These are phyloP conservation scores for Ophion obscuratus DNA, from an alignment of 2,888 invertebrate genomes.

Conservation along the genomic window DNA sequence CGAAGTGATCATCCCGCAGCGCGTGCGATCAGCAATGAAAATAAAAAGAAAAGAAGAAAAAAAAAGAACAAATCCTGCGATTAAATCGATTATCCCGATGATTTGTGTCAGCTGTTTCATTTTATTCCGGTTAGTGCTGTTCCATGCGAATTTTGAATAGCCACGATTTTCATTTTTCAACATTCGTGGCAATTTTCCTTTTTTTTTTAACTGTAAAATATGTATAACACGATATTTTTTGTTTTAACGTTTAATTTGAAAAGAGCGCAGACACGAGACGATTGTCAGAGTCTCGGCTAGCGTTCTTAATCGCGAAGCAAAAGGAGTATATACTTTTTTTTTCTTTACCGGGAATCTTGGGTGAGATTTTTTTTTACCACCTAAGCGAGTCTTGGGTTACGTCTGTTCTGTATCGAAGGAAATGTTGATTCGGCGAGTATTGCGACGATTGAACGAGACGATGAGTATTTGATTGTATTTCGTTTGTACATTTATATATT, in stretches of 20 bases:
- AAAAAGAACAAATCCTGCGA: constrained; percentile 35
- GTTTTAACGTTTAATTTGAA: constrained; percentile 31
- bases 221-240: constrained; percentile 32
- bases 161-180: not conserved
- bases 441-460: constrained; percentile 70
- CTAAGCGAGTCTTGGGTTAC: constrained; percentile 28
- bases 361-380: constrained; percentile 24
- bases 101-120: constrained; percentile 25
- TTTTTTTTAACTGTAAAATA: constrained; percentile 48
- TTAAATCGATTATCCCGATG: constrained; percentile 17
- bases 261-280: constrained; percentile 15
- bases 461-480: constrained; percentile 78
- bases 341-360: not conserved
- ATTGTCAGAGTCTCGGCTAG: constrained; percentile 29
- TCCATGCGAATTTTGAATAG: no score
- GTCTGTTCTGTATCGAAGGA: constrained; percentile 16
- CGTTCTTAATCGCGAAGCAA: constrained; percentile 15
- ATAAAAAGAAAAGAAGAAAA: constrained; percentile 20
- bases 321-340: not conserved
- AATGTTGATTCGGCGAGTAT: constrained; percentile 38
- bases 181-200: constrained; percentile 44
- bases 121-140: constrained; percentile 9
- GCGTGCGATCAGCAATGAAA: constrained; percentile 42
- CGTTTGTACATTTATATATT: constrained; percentile 80
- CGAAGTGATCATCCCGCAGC: constrained; percentile 74